Evolutionary conservation across 23 tunicate species (phyloP).

Genomic region (Phallusia fumigata): DNA sequence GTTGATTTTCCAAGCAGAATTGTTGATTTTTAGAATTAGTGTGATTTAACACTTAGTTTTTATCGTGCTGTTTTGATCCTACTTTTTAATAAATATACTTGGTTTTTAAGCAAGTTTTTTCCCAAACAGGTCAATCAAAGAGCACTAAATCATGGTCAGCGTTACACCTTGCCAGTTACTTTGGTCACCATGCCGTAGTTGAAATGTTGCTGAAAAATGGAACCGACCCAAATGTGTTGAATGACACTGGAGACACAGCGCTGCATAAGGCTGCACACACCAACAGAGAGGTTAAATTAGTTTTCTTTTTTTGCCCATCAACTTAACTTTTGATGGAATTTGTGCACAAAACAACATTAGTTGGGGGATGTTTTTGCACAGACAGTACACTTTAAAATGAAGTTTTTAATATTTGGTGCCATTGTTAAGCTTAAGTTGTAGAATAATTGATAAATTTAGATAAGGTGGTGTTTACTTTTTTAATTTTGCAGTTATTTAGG

Average conservation of each 20-base stretch:
- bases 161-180: conserved; percentile 81
- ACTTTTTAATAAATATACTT: background rate
- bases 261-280: conserved; percentile 90
- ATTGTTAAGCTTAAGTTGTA: no score
- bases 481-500: no score
- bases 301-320: no score
- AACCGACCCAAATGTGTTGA: conserved; percentile 64
- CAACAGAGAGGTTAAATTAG: conserved; percentile 51
- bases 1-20: no score
- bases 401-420: no score
- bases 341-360: no score
- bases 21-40: no score
- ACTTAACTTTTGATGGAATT: no score
- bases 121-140: conserved; percentile 69
- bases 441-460: no score
- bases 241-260: conserved; percentile 84
- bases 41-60: background rate
- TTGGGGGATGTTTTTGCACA: no score
- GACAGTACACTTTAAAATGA: no score
- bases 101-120: background rate
- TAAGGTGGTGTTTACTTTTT: no score
- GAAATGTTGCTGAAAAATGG: conserved; percentile 34
- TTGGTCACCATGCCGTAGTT: conserved; percentile 63
- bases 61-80: background rate
- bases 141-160: conserved; percentile 77